Evolutionary conservation across 2,888 invertebrate species (phyloP).

Genomic region (Asteroscopus sphinx): DNA sequence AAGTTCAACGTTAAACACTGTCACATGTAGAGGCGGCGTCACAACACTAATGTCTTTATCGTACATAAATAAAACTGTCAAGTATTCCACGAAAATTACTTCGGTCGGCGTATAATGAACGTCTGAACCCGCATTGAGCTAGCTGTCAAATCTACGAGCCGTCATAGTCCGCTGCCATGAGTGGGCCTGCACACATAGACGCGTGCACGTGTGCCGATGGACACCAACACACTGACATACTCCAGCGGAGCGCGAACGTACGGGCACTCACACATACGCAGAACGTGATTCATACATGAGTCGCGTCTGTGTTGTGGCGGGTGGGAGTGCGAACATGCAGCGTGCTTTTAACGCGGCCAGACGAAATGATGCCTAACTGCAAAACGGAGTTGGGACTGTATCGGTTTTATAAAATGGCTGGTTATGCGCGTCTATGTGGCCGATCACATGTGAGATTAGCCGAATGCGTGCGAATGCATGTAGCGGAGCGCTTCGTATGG

Average conservation of each 20-base stretch:
- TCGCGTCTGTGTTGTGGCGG: constrained; percentile 83
- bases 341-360: constrained; percentile 88
- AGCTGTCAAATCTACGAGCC: constrained; percentile 91
- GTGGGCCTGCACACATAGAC: constrained; percentile 84
- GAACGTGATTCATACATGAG: constrained; percentile 83
- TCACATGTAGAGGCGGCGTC: constrained; percentile 60
- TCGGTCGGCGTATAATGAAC: constrained; percentile 87
- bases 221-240: constrained; percentile 87
- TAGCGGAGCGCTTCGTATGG: constrained; percentile 80
- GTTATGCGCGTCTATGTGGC: constrained; percentile 83
- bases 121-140: constrained; percentile 90
- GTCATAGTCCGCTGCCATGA: constrained; percentile 90
- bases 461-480: constrained; percentile 88
- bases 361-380: constrained; percentile 88
- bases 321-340: constrained; percentile 90
- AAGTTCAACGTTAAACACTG: constrained; percentile 61
- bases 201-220: constrained; percentile 80
- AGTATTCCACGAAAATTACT: constrained; percentile 85
- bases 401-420: constrained; percentile 86
- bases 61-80: constrained; percentile 79
- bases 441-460: constrained; percentile 88
- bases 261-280: constrained; percentile 78
- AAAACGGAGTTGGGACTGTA: constrained; percentile 80
- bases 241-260: constrained; percentile 84
- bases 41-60: constrained; percentile 73